phyloP scores from a whole-genome alignment of 2,113 vertebrate genomes.

The Callionymus lyra region DNA sequence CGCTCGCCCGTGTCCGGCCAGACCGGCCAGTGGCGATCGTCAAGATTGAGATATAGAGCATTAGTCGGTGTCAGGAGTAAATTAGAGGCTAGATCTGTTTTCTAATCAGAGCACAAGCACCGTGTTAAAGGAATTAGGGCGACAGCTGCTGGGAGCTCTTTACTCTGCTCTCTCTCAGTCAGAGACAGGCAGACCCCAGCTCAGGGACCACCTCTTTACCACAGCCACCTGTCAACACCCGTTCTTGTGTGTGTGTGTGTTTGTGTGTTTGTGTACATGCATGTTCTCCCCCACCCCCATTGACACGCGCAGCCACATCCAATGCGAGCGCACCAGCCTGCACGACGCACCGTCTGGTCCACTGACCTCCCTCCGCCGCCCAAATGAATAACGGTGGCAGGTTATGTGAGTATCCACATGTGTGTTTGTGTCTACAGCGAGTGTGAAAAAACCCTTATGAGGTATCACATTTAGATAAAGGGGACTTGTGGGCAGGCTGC shows the following conservation, averaged over 20 bases:
- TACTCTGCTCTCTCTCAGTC: constrained; percentile 65
- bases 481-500: constrained; percentile 46
- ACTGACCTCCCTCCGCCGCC: constrained; percentile 49
- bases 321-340: constrained; percentile 22
- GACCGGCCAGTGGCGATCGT: constrained; percentile 35
- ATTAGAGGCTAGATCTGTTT: constrained; percentile 92
- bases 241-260: constrained; percentile 11
- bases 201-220: constrained; percentile 66
- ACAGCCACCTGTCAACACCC: constrained; percentile 61
- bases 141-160: constrained; percentile 84
- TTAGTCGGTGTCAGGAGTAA: constrained; percentile 90
- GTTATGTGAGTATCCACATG: constrained; percentile 22
- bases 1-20: constrained; percentile 21
- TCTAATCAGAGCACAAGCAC: constrained; percentile 96
- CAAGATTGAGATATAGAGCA: constrained; percentile 83
- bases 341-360: constrained; percentile 42
- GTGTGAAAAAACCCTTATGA: constrained; percentile 53
- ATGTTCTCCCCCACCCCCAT: constrained; percentile 16
- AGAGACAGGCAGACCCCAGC: constrained; percentile 63
- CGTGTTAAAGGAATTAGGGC: constrained; percentile 92
- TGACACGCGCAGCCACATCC: constrained; percentile 26
- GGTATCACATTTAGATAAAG: constrained; percentile 46
- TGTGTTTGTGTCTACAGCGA: constrained; percentile 40
- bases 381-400: constrained; percentile 55
- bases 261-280: constrained; percentile 10